Evolutionary conservation across 2,113 vertebrate species (phyloP).

Genomic region (Stomatorhinus ivindoensis): DNA sequence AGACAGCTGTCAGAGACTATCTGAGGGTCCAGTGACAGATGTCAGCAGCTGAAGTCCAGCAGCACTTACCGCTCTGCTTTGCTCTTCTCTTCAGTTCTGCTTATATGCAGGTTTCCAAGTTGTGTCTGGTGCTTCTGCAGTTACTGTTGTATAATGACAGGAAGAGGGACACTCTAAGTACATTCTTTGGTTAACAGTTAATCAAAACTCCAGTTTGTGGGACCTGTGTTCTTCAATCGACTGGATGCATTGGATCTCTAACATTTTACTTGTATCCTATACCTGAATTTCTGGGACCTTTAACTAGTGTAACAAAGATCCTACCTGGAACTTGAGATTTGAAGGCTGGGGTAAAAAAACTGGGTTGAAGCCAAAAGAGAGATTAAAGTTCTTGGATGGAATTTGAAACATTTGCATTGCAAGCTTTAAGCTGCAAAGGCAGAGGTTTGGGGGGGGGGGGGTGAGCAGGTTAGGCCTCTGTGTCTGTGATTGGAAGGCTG

Average conservation of each 20-base stretch:
- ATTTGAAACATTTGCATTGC: neutral
- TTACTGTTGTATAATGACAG: neutral
- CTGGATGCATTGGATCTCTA: neutral
- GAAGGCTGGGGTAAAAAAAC: neutral
- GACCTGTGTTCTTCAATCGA: neutral
- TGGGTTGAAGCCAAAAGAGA: neutral
- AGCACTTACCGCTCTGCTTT: neutral
- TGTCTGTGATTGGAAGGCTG: neutral
- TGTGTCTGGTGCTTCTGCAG: neutral
- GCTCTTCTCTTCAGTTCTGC: neutral
- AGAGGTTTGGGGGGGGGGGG: neutral
- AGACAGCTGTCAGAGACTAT: slow-evolving; percentile 4
- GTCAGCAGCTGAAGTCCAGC: neutral
- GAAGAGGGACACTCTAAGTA: neutral
- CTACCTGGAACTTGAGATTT: neutral
- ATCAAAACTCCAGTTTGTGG: neutral
- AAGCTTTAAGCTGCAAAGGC: neutral
- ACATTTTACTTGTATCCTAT: neutral
- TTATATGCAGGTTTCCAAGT: neutral
- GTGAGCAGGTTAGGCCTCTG: neutral
- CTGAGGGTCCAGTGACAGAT: neutral
- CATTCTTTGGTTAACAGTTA: neutral
- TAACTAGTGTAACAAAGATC: neutral
- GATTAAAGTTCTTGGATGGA: neutral
- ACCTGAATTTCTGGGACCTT: neutral